Percentiles rank a stretch among this genome's conserved stretches.
phyloP scores from a whole-genome alignment of 2,797 vertebrate genomes.

The Lithobates sylvaticus region DNA sequence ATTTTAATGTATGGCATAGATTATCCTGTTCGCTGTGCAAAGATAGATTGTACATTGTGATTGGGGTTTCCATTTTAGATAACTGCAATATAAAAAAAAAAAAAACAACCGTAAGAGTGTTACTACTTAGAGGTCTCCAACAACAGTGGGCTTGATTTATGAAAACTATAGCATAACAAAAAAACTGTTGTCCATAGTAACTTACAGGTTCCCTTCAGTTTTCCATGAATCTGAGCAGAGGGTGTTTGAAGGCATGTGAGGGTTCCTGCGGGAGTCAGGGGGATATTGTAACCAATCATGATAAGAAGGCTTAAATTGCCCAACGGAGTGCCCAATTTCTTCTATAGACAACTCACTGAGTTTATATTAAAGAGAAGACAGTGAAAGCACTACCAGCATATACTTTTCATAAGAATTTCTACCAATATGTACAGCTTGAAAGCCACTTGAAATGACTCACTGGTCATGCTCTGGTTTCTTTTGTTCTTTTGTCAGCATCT shows the following conservation, averaged over 20 bases:
- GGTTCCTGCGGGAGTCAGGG: too few species aligned
- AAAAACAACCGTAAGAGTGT: too few species aligned
- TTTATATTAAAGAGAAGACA: neutral
- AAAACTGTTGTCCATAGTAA: too few species aligned
- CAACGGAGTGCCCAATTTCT: too few species aligned
- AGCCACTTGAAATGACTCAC: neutral
- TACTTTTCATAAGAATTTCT: neutral
- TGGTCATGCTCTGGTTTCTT: neutral
- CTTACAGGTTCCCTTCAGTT: too few species aligned
- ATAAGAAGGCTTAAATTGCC: neutral
- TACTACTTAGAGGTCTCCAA: too few species aligned
- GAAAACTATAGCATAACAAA: too few species aligned
- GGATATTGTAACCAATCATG: neutral
- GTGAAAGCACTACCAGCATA: neutral
- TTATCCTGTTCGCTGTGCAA: neutral
- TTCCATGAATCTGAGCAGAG: too few species aligned
- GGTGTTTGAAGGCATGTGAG: too few species aligned
- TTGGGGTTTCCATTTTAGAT: constrained; percentile 4
- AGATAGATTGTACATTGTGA: neutral
- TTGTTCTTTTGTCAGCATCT: too few species aligned
- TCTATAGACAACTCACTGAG: neutral
- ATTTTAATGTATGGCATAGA: constrained; percentile 60
- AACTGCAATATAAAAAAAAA: too few species aligned
- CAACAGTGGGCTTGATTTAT: too few species aligned
- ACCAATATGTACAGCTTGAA: neutral